Base-by-base conservation (phyloP, 2,888 invertebrate species). In the Heliconius erato region DNA sequence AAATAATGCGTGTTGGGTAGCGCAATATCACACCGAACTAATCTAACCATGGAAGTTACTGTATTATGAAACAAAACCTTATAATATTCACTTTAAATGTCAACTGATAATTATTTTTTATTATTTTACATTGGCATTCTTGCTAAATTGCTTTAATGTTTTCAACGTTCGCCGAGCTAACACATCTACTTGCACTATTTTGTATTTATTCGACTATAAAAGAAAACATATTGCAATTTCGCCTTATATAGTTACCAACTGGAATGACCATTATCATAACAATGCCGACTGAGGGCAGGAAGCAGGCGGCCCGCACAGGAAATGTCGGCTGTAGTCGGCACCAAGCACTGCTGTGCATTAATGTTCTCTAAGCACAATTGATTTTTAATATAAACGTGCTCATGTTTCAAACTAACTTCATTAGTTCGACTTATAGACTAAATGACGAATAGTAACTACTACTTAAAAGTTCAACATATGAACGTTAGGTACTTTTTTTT, bases 201-300 rank as follows among this genome's bases (percentile, higher is more conserved):
- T 26, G 65, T 26, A n/a, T 26, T 26, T 28, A 28, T 28, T 11
- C 5, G 19, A 59, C 59, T 32, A 76, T 59, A 35, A 40, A 40
- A 76, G 76, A 76, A 76, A 63, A 63, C 9, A 67, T 19, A 19
- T 71, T 74, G 72, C 59, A 71, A 81, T 81, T 79, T 89, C 63
- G 35, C 16, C 40, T 87, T 87, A 90, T 76, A 79, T 68, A 89
- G 90, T 88, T 90, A 93, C 19, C 23, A 23, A 54, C 91, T 89
- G 89, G 90, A 90, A 89, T 88, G 89, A 87, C 86, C 87, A 92
- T 92, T 93, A 91, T 88, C 91, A 92, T 91, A 88, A 92, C 90
- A 90, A 90, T 88, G 82, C 86, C 82, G 84, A 85, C 85, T 84
- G 84, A 83, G 81, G 86, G 83, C 87, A 87, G 89, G 90, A 89